A percentile compares a stretch with the other conserved stretches of the same genome.
phyloP scores from a whole-genome alignment of 37 sponge, comb jelly and placozoan species.

The Oopsacas minuta region DNA sequence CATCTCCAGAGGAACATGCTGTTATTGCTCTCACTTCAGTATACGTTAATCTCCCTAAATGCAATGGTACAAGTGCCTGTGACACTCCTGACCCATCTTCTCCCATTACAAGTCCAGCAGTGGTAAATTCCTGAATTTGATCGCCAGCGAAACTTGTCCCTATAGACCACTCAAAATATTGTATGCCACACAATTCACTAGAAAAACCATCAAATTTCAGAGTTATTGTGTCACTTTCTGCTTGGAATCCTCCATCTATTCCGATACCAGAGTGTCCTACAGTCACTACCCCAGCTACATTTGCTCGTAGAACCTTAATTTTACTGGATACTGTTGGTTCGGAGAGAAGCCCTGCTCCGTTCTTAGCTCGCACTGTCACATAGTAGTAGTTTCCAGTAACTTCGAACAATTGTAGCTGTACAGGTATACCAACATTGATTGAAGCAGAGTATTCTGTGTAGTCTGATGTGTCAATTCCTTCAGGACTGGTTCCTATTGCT shows the following conservation, averaged over 20 bases:
- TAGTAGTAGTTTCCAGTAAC: background rate
- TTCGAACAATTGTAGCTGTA: background rate
- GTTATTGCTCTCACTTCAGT: background rate
- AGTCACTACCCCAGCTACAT: background rate
- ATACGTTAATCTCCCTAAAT: background rate
- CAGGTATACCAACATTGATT: background rate
- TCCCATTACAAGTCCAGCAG: background rate
- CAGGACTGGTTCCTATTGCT: background rate
- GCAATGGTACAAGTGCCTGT: background rate
- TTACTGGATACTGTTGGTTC: background rate
- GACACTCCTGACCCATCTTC: background rate
- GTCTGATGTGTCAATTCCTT: background rate
- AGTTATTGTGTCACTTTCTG: background rate
- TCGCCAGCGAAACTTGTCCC: background rate
- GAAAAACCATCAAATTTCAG: background rate
- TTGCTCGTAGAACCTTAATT: background rate
- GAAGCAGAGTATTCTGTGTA: background rate
- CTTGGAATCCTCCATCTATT: background rate
- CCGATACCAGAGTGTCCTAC: background rate
- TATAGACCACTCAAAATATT: background rate
- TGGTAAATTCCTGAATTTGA: background rate
- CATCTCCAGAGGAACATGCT: background rate
- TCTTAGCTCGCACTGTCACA: background rate
- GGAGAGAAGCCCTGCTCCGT: background rate
- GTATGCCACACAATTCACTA: background rate